These are phyloP conservation scores for Tortrix viridana DNA, from an alignment of 2,888 invertebrate genomes.

Conservation along the genomic window DNA sequence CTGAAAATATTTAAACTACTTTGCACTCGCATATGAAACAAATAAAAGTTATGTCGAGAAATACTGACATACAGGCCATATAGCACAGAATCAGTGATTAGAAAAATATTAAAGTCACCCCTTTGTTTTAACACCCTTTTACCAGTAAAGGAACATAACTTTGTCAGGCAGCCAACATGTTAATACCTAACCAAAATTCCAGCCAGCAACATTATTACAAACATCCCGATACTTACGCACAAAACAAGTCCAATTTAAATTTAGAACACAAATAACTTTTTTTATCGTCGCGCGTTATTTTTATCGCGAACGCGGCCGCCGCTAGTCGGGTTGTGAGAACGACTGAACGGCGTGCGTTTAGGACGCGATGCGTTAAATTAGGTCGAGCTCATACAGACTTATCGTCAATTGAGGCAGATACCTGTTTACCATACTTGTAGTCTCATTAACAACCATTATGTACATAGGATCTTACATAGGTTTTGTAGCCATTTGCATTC, in stretches of 20 bases:
- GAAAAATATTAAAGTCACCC: no score
- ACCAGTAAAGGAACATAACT: neutral
- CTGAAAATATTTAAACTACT: no score
- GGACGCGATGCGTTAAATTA: slow-evolving; percentile 23
- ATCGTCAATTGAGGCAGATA: slow-evolving; percentile 31
- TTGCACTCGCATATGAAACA: no score
- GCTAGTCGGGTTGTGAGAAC: slow-evolving; percentile 21
- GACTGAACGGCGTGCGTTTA: slow-evolving; percentile 24
- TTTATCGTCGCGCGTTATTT: slow-evolving; percentile 32
- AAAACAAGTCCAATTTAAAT: slow-evolving; percentile 24
- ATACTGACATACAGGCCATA: no score
- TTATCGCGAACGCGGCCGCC: slow-evolving; percentile 28
- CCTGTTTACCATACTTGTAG: slow-evolving; percentile 9
- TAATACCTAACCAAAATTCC: neutral
- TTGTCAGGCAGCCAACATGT: neutral
- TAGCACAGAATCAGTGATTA: no score
- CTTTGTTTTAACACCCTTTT: no score
- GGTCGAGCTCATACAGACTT: slow-evolving; percentile 31
- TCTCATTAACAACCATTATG: neutral
- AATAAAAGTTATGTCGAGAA: no score
- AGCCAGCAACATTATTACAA: slow-evolving; percentile 7
- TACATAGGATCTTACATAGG: neutral
- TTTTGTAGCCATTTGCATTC: neutral
- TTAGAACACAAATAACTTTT: slow-evolving; percentile 28
- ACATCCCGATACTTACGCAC: slow-evolving; percentile 30